Evolutionary conservation across 2,113 vertebrate species (phyloP).

Genomic region (Meleagris gallopavo): DNA sequence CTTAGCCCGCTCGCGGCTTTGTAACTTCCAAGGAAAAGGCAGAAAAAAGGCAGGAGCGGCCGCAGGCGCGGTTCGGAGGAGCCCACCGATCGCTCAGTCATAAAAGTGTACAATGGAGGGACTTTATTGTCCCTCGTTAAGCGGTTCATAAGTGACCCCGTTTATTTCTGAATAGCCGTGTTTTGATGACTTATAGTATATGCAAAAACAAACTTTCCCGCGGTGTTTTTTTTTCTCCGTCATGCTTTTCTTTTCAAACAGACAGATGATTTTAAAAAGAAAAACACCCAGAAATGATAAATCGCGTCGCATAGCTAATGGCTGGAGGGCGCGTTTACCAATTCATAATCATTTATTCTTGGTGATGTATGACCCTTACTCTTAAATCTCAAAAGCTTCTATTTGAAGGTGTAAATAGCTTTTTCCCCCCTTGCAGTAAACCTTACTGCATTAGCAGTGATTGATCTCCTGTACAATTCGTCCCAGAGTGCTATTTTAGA

Average conservation of each 20-base stretch:
- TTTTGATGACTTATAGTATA: conserved; percentile 76
- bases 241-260: conserved; percentile 76
- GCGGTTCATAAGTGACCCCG: conserved; percentile 46
- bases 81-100: conserved; percentile 47
- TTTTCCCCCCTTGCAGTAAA: conserved; percentile 80
- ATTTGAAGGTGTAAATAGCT: conserved; percentile 89
- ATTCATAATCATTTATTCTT: conserved; percentile 91
- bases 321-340: conserved; percentile 88
- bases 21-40: not conserved
- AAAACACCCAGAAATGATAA: conserved; percentile 86
- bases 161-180: conserved; percentile 61
- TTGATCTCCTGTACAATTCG: conserved; percentile 90
- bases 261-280: conserved; percentile 80
- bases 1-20: not conserved
- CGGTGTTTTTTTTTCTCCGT: conserved; percentile 50
- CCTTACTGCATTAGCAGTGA: conserved; percentile 87
- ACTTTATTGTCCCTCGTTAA: conserved; percentile 49
- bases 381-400: conserved; percentile 87
- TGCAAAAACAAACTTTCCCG: conserved; percentile 83
- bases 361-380: conserved; percentile 90
- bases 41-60: not conserved
- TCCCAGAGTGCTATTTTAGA: conserved; percentile 90
- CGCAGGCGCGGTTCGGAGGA: conserved; percentile 12
- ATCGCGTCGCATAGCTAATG: conserved; percentile 85
- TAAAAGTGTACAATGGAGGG: conserved; percentile 59